These are phyloP conservation scores for Melanerpes aurifrons DNA, from an alignment of 2,113 vertebrate genomes.

Conservation along the genomic window DNA sequence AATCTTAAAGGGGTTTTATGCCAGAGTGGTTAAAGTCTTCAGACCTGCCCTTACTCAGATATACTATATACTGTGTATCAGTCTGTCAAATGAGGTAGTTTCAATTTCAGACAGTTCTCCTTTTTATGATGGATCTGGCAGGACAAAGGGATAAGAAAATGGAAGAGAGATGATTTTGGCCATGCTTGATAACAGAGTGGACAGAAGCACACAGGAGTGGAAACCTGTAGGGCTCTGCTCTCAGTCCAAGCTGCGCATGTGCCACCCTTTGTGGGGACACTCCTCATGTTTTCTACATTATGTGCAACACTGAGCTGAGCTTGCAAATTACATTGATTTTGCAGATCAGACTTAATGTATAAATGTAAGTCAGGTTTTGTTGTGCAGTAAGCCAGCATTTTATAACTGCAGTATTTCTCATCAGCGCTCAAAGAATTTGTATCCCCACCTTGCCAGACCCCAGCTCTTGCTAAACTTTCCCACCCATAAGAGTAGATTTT, in stretches of 20 bases:
- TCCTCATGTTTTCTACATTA: background rate
- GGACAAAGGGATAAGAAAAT: background rate
- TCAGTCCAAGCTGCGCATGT: background rate
- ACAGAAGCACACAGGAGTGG: background rate
- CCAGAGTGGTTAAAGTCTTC: background rate
- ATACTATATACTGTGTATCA: fast-evolving
- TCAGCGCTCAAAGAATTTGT: background rate
- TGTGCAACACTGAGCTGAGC: background rate
- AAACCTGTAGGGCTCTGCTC: background rate
- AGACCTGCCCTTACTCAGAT: background rate
- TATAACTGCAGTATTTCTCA: background rate
- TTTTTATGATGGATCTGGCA: background rate
- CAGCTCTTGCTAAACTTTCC: background rate
- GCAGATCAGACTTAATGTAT: background rate
- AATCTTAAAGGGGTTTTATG: background rate
- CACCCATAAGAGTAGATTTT: background rate
- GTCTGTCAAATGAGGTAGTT: background rate
- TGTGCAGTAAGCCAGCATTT: background rate
- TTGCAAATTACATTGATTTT: background rate
- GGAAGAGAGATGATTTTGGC: background rate
- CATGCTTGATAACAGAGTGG: background rate
- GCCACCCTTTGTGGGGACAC: background rate
- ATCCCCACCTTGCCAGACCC: background rate
- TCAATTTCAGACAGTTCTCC: background rate
- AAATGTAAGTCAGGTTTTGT: background rate